These are phyloP conservation scores for Acromyrmex heyeri DNA, from an alignment of 1,140 invertebrate genomes.

Conservation along the genomic window DNA sequence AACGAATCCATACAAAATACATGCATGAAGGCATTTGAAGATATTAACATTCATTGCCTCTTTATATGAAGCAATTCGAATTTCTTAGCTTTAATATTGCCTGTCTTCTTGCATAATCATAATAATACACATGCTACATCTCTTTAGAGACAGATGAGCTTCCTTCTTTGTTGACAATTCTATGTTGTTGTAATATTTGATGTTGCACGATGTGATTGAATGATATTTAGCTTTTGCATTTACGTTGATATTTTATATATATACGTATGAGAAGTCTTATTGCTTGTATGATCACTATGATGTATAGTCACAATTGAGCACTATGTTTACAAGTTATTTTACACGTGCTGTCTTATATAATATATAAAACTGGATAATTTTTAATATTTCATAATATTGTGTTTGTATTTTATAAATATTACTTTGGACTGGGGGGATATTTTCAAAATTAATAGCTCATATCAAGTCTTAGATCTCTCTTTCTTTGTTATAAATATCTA, in stretches of 20 bases:
- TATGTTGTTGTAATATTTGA: slow-evolving; percentile 38
- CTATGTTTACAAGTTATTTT: slow-evolving; percentile 25
- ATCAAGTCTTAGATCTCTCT: neutral
- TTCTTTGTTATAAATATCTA: neutral
- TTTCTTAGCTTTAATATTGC: slow-evolving; percentile 42
- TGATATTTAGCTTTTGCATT: slow-evolving; percentile 36
- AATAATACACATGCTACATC: slow-evolving; percentile 42
- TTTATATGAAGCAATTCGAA: slow-evolving; percentile 24
- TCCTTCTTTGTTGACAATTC: slow-evolving; percentile 21
- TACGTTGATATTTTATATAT: neutral
- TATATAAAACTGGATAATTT: neutral
- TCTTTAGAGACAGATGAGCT: slow-evolving; percentile 19
- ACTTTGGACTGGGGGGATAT: neutral
- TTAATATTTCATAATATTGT: neutral
- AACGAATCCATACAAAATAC: neutral
- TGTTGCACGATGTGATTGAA: slow-evolving; percentile 45
- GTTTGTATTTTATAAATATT: slow-evolving; percentile 2
- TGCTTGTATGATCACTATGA: slow-evolving; percentile 14
- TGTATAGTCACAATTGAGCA: slow-evolving; percentile 33
- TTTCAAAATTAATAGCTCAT: slow-evolving; percentile 14
- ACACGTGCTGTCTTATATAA: slow-evolving; percentile 26
- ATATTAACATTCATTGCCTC: slow-evolving; percentile 15
- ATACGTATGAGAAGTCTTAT: slow-evolving; percentile 7
- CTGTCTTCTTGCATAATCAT: slow-evolving; percentile 40
- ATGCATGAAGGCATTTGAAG: slow-evolving; percentile 47